Evolutionary conservation across 2,797 vertebrate genomes (phyloP).

Genomic region (Centroberyx gerrardi): DNA sequence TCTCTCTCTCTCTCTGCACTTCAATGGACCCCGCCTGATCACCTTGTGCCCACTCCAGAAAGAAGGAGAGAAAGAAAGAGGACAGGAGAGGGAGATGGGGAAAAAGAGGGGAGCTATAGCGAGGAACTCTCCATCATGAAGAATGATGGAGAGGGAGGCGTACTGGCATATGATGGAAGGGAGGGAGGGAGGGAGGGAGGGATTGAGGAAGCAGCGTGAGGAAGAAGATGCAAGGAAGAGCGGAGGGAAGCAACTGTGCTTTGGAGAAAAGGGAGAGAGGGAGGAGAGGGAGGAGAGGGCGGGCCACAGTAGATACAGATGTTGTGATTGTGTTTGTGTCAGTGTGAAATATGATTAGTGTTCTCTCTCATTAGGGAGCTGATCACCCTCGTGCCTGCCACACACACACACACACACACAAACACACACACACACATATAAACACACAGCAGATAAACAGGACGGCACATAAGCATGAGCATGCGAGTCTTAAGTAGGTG

Average conservation of each 20-base stretch:
- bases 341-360: conserved; percentile 85
- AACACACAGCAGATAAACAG: conserved; percentile 47
- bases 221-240: conserved; percentile 27
- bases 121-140: too few species aligned
- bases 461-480: conserved; percentile 22
- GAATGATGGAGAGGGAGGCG: conserved; percentile 11
- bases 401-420: conserved; percentile 23
- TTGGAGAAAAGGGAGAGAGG: not conserved
- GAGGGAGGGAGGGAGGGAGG: conserved; percentile 14
- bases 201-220: conserved; percentile 8
- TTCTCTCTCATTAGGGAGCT: conserved; percentile 81
- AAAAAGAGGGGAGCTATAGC: conserved; percentile 15
- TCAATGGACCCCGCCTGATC: too few species aligned
- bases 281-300: conserved; percentile 26
- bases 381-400: conserved; percentile 69
- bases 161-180: not conserved
- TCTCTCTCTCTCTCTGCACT: not conserved
- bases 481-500: conserved; percentile 30
- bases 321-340: conserved; percentile 83
- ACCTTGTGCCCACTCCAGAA: not conserved
- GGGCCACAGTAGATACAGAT: conserved; percentile 74
- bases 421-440: conserved; percentile 36
- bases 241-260: conserved; percentile 4
- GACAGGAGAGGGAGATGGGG: not conserved
- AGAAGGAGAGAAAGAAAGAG: not conserved